A percentile compares a stretch with the other conserved stretches of the same genome.
phyloP scores from a whole-genome alignment of 2,113 vertebrate species.

The Phrynosoma platyrhinos region DNA sequence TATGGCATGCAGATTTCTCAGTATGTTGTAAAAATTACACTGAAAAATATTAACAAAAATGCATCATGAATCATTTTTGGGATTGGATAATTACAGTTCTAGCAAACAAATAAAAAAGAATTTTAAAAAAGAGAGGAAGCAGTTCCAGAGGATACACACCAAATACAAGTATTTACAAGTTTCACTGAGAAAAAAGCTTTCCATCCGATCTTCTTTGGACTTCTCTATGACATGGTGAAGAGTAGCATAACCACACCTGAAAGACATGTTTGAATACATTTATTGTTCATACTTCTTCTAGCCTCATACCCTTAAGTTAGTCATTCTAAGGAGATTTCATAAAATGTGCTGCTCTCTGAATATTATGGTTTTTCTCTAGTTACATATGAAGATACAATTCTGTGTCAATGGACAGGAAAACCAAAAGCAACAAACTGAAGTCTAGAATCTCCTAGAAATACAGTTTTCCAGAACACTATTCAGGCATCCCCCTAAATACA shows the following conservation, averaged over 20 bases:
- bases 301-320: neutral
- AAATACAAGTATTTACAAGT: slow-evolving; percentile 98
- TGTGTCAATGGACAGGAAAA: neutral
- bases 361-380: neutral
- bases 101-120: rapidly evolving
- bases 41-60: neutral
- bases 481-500: too few relatives aligned
- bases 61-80: neutral
- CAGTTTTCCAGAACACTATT: neutral
- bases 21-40: neutral
- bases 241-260: slow-evolving; percentile 96
- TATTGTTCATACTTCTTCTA: neutral
- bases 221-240: slow-evolving; percentile 98
- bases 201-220: slow-evolving; percentile 98
- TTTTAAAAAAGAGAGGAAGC: neutral
- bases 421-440: neutral
- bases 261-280: neutral
- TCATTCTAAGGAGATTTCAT: neutral
- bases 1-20: neutral
- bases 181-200: slow-evolving; percentile 99
- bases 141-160: slow-evolving; percentile 75
- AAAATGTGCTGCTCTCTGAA: neutral
- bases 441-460: neutral
- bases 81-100: rapidly evolving
- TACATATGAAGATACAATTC: neutral